Base-by-base conservation (phyloP, 1,140 invertebrate genomes). In the Drosophila nannoptera region DNA sequence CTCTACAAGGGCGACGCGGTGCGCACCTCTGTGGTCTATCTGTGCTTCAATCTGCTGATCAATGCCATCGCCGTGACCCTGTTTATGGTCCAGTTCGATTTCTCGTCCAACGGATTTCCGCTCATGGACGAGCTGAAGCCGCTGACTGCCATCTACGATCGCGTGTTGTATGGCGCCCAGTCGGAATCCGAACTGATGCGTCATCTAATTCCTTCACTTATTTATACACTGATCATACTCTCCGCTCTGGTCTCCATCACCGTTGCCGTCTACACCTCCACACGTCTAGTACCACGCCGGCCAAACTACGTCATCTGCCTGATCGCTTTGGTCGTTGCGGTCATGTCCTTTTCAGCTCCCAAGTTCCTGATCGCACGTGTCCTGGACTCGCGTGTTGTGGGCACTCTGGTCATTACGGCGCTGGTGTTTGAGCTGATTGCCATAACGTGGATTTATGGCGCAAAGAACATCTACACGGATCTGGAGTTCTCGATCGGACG, bases 1-100 rank as follows among this genome's bases (percentile, higher is more conserved):
- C 69, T 90, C 14, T 89, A 89, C 63, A 90, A 90, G 69, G 88
- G 89, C 5, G 89, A 90, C 49, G 88, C 89, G 2, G 84, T 89
- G 22, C 72, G 89, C 29, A 90, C 88, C 16, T 90, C 88, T 3
- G 75, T 89, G 12, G 87, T 90, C 4, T 90, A 90, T 58, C 63
- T 90, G 11, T 89, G 87, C 66, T 90, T 90, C 49, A 90, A 90
- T 73, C 50, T 90, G 55, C 69, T 90, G 50, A 75, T 89, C 59
- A 88, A 88, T 63, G 87, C 88, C 52, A 88, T 90, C 31, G 84
- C 88, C 40, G 87, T 88, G 31, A 89, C 88, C 1, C 60, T 89
- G 42, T 90, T 89, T 56, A 88, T 89, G 87, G 87, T 89, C 31
- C 87, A 89, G 68, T 89, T 87, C 12, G 87, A 89, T 64, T 50